Base-by-base conservation (phyloP, 2,113 vertebrate genomes). In the Larimichthys crocea region DNA sequence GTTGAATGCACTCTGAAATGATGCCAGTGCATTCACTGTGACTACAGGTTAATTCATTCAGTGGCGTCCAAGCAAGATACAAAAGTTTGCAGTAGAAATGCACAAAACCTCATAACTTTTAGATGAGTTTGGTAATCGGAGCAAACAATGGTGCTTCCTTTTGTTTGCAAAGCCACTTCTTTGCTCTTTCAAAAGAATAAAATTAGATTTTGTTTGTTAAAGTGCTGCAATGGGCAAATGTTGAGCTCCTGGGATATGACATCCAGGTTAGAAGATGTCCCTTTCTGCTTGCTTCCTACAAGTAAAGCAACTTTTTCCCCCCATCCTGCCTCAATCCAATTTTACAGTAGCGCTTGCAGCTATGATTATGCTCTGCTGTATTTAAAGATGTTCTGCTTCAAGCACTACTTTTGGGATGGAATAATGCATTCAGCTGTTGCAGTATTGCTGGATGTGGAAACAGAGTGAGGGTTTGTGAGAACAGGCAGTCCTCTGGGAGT, bases 401-500 rank as follows among this genome's bases (percentile, higher is more conserved):
- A 61, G 46, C 60, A 49, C 62, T 50, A 24, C 52, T 73, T 77
- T 61, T 50, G 4, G 50, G 40, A 26, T 40, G 35, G 22, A 70
- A 72, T 75, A 73, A 76, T 79, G 64, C n/a, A 75, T 87, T 79
- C 9, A 73, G 53, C 70, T 67, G 63, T 76, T 76, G 59, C 62
- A n/a, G 42, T 24, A 63, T 16, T 69, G 59, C 57, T 67, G 68
- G 22, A 57, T 52, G n/a, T 85, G 64, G 69, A 76, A 79, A 80
- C 63, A 42, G 46, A 75, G 71, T 26, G 24, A 74, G 65, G 69
- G 66, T 77, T 80, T 76, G 64, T 63, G 63, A 74, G 79, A 86
- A 56, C 62, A 76, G 82, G 24, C 44, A 29, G 73, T 76, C 82
- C 74, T 78, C 24, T 7, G 80, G 80, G 85, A 85, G 50, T 57